Conservation (phyloP, 1,140 invertebrate species). For the Stenopsyche tienmushanensis region DNA sequence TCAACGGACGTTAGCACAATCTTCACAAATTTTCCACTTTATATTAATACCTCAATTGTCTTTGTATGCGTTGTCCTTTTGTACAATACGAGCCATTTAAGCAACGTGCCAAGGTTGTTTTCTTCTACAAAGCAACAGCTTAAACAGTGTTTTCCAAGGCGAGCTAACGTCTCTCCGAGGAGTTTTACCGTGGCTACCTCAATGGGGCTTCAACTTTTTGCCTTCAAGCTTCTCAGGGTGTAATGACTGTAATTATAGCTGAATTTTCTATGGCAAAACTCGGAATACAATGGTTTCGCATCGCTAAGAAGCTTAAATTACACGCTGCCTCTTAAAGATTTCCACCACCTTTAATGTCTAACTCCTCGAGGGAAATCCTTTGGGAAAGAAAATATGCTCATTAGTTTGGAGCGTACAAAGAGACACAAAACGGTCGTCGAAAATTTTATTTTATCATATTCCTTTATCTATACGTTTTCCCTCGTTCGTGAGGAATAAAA, state of each 20-base stretch:
- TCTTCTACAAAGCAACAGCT: not conserved
- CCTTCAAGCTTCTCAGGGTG: not conserved
- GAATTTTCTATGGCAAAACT: not conserved
- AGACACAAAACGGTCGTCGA: slow-evolving; percentile 14
- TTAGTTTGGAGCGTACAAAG: slow-evolving; percentile 10
- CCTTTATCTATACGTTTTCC: no score
- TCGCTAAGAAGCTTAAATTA: slow-evolving; percentile 11
- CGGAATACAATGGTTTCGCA: not conserved
- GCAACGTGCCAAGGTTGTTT: not conserved
- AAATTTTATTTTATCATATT: slow-evolving; percentile 12
- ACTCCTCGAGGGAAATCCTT: not conserved
- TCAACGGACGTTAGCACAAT: no score
- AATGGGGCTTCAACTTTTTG: slow-evolving; percentile 13
- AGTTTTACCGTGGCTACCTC: not conserved
- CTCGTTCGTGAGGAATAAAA: slow-evolving; percentile 11
- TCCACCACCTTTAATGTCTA: not conserved
- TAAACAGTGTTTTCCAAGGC: not conserved
- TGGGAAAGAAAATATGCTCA: slow-evolving; percentile 15
- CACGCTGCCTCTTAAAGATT: not conserved
- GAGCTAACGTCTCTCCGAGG: not conserved
- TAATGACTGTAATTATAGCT: slow-evolving; percentile 22
- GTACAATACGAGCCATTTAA: not conserved
- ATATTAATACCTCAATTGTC: not conserved
- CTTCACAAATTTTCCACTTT: not conserved
- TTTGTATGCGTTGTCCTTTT: not conserved